These are phyloP conservation scores for Onychomys leucogaster DNA, from an alignment of 2,797 vertebrate genomes.

Conservation along the genomic window DNA sequence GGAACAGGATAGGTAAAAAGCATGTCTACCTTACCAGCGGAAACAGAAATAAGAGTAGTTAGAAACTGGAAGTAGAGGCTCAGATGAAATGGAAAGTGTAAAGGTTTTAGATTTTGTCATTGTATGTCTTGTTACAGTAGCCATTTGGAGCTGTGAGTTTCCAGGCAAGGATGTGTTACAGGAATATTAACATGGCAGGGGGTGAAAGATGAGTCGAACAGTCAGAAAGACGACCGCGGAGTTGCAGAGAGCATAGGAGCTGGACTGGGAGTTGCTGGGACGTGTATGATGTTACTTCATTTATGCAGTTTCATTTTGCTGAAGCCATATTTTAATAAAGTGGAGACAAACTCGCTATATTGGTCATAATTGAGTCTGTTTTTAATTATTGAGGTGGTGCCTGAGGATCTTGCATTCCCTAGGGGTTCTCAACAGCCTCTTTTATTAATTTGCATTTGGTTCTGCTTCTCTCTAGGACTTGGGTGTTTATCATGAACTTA, in stretches of 20 bases:
- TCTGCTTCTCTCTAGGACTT: conserved; percentile 33
- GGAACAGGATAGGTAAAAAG: conserved; percentile 30
- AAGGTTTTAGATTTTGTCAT: conserved; percentile 52
- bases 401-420: conserved; percentile 54
- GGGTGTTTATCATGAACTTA: conserved; percentile 64
- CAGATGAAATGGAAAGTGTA: conserved; percentile 22
- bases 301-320: conserved; percentile 58
- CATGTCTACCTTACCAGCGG: background rate
- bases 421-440: background rate
- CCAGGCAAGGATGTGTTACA: conserved; percentile 1
- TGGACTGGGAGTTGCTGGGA: background rate
- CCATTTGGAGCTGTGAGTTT: conserved; percentile 40
- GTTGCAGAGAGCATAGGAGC: background rate
- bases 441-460: conserved; percentile 69
- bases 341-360: conserved; percentile 49
- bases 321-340: conserved; percentile 67
- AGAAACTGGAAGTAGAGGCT: conserved; percentile 27
- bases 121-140: conserved; percentile 33
- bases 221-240: background rate
- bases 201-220: conserved; percentile 20
- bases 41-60: conserved; percentile 54
- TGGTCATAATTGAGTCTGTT: conserved; percentile 54
- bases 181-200: background rate
- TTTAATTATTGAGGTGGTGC: conserved; percentile 68
- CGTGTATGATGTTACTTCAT: conserved; percentile 38